A percentile compares a stretch with the other conserved stretches of the same genome.
These are phyloP conservation scores for Hypolimnas misippus DNA, from an alignment of 2,888 invertebrate species.

Conservation along the genomic window DNA sequence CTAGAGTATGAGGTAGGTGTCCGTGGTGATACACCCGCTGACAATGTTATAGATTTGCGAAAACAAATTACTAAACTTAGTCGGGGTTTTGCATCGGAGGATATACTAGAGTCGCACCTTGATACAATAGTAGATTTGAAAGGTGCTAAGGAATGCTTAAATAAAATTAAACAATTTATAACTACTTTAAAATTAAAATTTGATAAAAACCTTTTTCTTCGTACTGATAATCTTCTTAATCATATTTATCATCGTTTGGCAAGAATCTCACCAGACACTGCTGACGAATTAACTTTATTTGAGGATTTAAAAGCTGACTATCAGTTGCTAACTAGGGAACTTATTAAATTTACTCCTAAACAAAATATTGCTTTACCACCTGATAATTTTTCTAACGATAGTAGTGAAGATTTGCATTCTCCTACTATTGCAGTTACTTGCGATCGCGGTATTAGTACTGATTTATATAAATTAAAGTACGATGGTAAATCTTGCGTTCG, in stretches of 20 bases:
- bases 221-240: not conserved
- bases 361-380: not conserved
- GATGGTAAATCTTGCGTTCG: conserved; percentile 20
- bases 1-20: conserved; percentile 41
- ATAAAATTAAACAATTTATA: conserved; percentile 31
- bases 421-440: conserved; percentile 4
- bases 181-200: not conserved
- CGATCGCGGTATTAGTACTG: conserved; percentile 7
- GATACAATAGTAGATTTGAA: conserved; percentile 36
- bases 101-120: conserved; percentile 37
- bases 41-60: conserved; percentile 35
- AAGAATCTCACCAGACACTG: not conserved
- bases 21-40: conserved; percentile 25
- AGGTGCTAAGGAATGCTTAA: conserved; percentile 31
- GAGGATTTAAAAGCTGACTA: not conserved
- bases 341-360: not conserved
- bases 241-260: not conserved
- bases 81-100: conserved; percentile 28
- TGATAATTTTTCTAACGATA: not conserved
- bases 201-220: not conserved
- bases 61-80: conserved; percentile 39
- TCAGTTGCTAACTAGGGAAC: not conserved
- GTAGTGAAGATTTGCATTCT: no score
- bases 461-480: conserved; percentile 19
- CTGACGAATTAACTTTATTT: not conserved